Percentiles rank a stretch among this genome's conserved stretches.
These are phyloP conservation scores for Echeneis naucrates DNA, from an alignment of 2,797 vertebrate genomes.

Conservation along the genomic window DNA sequence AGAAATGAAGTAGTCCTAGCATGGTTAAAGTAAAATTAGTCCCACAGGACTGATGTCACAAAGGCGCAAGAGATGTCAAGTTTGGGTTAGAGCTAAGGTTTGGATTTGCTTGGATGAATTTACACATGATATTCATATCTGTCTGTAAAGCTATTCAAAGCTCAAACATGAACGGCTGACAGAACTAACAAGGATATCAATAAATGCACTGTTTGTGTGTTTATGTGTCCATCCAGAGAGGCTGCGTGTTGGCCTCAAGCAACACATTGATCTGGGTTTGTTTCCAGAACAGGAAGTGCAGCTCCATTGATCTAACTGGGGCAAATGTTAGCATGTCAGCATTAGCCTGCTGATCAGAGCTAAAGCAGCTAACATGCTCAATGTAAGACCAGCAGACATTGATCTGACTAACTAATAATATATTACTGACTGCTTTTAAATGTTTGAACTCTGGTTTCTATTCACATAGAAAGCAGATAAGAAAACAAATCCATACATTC, in stretches of 20 bases:
- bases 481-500: neutral
- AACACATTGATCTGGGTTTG: conserved; percentile 58
- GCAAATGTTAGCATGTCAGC: conserved; percentile 42
- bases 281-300: conserved; percentile 73
- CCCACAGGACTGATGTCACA: too few species aligned
- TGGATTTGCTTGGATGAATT: too few species aligned
- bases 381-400: neutral
- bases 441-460: too few species aligned
- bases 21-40: too few species aligned
- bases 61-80: too few species aligned
- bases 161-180: neutral
- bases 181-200: neutral
- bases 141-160: neutral
- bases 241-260: conserved; percentile 35
- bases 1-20: too few species aligned
- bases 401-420: too few species aligned
- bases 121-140: neutral
- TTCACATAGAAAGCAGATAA: neutral
- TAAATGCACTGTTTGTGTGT: neutral
- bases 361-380: conserved; percentile 25
- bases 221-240: conserved; percentile 18
- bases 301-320: conserved; percentile 53
- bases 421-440: too few species aligned
- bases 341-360: conserved; percentile 10
- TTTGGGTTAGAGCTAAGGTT: too few species aligned